Evolutionary conservation across 2,113 vertebrate genomes (phyloP).

Genomic region (Myotis brandtii): DNA sequence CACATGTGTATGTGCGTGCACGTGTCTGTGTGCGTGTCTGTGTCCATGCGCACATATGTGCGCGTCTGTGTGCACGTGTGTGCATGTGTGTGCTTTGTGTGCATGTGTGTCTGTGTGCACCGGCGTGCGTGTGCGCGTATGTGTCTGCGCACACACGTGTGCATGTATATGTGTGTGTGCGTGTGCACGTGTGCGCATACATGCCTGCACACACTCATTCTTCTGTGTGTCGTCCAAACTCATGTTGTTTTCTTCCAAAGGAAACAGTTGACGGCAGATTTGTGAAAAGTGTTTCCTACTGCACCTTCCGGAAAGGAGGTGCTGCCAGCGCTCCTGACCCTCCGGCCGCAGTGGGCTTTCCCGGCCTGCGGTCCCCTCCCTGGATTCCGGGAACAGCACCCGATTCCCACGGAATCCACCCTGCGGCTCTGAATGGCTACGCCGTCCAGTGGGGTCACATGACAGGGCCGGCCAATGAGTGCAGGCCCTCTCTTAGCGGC

Average conservation of each 20-base stretch:
- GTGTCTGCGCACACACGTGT: too few species aligned
- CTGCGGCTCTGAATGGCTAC: too few species aligned
- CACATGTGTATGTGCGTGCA: background rate
- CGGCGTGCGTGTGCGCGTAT: too few species aligned
- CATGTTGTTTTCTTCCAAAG: background rate
- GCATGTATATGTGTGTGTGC: rapidly evolving
- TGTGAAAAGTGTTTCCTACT: background rate
- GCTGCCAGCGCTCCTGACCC: background rate
- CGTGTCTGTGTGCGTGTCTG: too few species aligned
- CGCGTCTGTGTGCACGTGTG: too few species aligned
- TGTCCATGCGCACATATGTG: too few species aligned
- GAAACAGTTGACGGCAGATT: background rate
- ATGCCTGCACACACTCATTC: too few species aligned
- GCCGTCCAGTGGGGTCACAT: background rate
- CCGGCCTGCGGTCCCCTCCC: background rate
- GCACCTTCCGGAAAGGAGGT: background rate
- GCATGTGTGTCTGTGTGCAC: too few species aligned
- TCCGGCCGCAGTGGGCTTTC: too few species aligned
- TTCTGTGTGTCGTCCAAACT: too few species aligned
- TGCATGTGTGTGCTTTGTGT: too few species aligned
- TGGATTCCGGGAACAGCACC: rapidly evolving
- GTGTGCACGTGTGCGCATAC: background rate
- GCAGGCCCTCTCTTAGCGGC: background rate
- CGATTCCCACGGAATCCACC: background rate
- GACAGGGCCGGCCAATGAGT: background rate